phyloP scores from a whole-genome alignment of 2,888 invertebrate genomes.

The Drosophila lutescens region DNA sequence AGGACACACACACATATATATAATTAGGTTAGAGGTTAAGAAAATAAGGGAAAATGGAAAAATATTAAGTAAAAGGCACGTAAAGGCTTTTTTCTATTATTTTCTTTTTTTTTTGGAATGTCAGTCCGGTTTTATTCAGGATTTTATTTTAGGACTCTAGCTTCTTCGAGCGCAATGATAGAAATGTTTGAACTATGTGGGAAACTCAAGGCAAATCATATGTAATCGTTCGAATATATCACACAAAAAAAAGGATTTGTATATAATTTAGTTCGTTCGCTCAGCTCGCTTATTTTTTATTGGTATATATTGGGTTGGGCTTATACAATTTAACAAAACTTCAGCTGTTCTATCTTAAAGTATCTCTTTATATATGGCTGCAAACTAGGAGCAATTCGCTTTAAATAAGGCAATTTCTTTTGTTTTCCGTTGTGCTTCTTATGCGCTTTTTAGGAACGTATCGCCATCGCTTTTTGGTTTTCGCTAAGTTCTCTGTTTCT shows the following conservation, averaged over 20 bases:
- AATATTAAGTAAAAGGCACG: constrained; percentile 66
- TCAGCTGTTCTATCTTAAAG: constrained; percentile 38
- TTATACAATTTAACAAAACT: constrained; percentile 44
- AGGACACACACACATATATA: constrained; percentile 34
- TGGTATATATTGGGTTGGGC: constrained; percentile 20
- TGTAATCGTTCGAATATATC: constrained; percentile 22
- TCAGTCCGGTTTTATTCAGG: constrained; percentile 4
- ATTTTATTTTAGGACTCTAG: constrained; percentile 7
- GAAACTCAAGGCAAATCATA: constrained; percentile 41
- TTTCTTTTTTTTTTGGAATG: constrained; percentile 5
- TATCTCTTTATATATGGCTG: constrained; percentile 51
- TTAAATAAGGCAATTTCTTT: constrained; percentile 73
- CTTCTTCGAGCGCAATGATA: constrained; percentile 70
- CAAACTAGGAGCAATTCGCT: constrained; percentile 73
- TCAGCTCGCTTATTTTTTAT: constrained; percentile 37
- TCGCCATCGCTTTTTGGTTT: constrained; percentile 46
- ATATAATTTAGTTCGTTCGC: constrained; percentile 19
- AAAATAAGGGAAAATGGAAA: constrained; percentile 21
- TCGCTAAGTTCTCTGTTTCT: constrained; percentile 46
- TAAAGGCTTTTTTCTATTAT: constrained; percentile 61
- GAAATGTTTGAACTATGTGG: constrained; percentile 74
- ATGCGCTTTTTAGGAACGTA: constrained; percentile 69
- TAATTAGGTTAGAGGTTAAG: constrained; percentile 11
- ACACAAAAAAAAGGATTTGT: constrained; percentile 20
- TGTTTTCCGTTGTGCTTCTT: constrained; percentile 27